Base-by-base conservation (phyloP, 2,888 invertebrate species). In the Coleophora deauratella region DNA sequence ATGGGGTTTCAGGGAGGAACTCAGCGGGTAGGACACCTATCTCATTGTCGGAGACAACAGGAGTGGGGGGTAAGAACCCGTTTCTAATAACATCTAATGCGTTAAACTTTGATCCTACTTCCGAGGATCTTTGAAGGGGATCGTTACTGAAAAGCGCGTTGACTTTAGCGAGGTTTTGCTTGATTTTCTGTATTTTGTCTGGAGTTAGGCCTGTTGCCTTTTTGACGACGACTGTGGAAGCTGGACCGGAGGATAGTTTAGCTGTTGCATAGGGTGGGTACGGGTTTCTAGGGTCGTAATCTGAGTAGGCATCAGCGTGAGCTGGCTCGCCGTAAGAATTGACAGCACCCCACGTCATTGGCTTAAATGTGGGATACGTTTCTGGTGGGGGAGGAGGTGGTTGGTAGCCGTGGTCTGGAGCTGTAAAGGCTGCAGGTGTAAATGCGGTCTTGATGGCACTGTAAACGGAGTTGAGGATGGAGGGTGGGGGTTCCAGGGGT, bases 271-370 rank as follows among this genome's bases (percentile, higher is more conserved):
- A 75, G 7, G 72, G 55, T 0, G 70, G 67, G 10, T 70, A 62
- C 0, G 70, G 66, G 38, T 67, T 51, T 37, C 65, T 52, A 3
- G 80, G 78, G 33, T 79, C 69, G 45, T 73, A 80, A 35, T 77
- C 70, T 1, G 64, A 46, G 47, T 72, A 81, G 8, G 72, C 55
- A 10, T 86, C 80, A 1, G 55, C 46, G 34, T 68, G 61, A 1
- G 78, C 84, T 1, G 85, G 84, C 52, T 76, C 76, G 4, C 84
- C 85, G 51, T 85, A 85, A 1, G 85, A 84, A 48, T 84, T 72
- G 1, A 84, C 69, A 2, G 77, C 74, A 35, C 66, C 74, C 84
- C 84, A 85, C 0, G 65, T 13, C 76, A 72, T 76, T 2, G 77
- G 79, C 42, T 64, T 75, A 56, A 74, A 80, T 0, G 66, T 55